A percentile compares a stretch with the other conserved stretches of the same genome.
These are phyloP conservation scores for Asteroscopus sphinx DNA, from an alignment of 2,888 invertebrate genomes.

Conservation along the genomic window DNA sequence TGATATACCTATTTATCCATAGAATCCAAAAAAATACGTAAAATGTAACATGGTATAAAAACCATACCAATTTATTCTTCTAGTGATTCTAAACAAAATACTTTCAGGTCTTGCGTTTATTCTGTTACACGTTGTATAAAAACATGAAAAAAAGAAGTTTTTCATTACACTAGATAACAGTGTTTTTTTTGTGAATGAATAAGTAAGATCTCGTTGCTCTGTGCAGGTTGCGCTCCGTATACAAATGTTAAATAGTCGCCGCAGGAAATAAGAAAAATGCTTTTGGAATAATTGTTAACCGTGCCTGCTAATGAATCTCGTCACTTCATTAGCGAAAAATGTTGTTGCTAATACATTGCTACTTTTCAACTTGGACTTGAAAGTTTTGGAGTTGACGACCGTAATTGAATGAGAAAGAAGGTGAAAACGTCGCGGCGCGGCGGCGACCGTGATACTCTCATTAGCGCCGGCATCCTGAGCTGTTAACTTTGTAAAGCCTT, in stretches of 20 bases:
- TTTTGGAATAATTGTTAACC: slow-evolving; percentile 36
- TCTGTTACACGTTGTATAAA: too few relatives aligned
- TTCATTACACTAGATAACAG: slow-evolving; percentile 43
- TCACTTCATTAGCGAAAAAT: slow-evolving; percentile 38
- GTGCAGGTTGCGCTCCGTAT: slow-evolving; percentile 16
- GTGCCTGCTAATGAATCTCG: slow-evolving; percentile 50
- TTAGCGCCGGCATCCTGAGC: slow-evolving; percentile 49
- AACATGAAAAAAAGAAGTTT: slow-evolving; percentile 30
- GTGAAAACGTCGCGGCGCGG: slow-evolving; percentile 8
- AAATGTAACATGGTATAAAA: too few relatives aligned
- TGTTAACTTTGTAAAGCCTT: slow-evolving; percentile 51
- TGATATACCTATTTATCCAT: too few relatives aligned
- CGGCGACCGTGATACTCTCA: slow-evolving; percentile 44
- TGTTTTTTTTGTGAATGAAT: slow-evolving; percentile 18
- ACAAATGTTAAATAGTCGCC: slow-evolving; percentile 50
- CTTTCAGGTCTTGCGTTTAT: too few relatives aligned
- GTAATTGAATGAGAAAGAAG: slow-evolving; percentile 16
- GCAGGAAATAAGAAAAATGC: slow-evolving; percentile 56
- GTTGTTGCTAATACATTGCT: slow-evolving; percentile 43
- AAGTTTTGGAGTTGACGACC: slow-evolving; percentile 24
- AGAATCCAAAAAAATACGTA: too few relatives aligned
- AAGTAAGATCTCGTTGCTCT: slow-evolving; percentile 19
- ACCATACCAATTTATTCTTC: too few relatives aligned
- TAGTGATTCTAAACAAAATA: too few relatives aligned
- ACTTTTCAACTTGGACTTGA: slow-evolving; percentile 21